Base-by-base conservation (phyloP, 2,888 invertebrate species). In the Eilema caniola region DNA sequence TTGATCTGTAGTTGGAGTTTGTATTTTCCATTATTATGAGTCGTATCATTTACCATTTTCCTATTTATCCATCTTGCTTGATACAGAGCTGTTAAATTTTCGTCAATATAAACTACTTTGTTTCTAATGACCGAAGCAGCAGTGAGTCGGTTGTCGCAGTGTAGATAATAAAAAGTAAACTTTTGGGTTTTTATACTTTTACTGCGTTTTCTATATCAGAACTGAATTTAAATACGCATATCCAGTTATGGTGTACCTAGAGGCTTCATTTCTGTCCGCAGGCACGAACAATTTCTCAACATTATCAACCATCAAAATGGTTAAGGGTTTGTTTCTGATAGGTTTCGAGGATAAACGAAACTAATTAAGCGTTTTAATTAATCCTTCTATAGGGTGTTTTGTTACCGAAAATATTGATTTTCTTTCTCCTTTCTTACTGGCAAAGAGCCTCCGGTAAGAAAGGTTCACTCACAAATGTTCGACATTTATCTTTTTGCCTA, bases 301-400 rank as follows among this genome's bases (percentile, higher is more conserved):
- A 87, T 90, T 88, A 90, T 89, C 88, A 89, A 85, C 85, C 86
- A 86, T 86, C 88, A 88, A 88, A 83, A 87, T 87, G 88, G 87
- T 88, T 87, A 84, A 85, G 83, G 86, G 86, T 88, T 86, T 91
- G 92, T 91, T 90, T 91, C 90, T 92, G 90, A 92, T 90, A 91
- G 91, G 91, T 90, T 91, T 91, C 91, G 83, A 83, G 88, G 91
- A 92, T 93, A 92, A 93, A 92, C 90, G 90, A 93, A 93, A 91
- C 92, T 94, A 93, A 94, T 94, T 93, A 90, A 92, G 89, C 89
- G 90, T 92, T 93, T 93, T 93, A 93, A 94, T 94, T 93, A 93
- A 93, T 92, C 91, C 91, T 87, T 83, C 89, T 88, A 89, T 90
- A 88, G 89, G 89, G 92, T 90, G 90, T 92, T 90, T 89, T 90